These are phyloP conservation scores for Drosophila kanekoi DNA, from an alignment of 2,888 invertebrate species.

Conservation along the genomic window DNA sequence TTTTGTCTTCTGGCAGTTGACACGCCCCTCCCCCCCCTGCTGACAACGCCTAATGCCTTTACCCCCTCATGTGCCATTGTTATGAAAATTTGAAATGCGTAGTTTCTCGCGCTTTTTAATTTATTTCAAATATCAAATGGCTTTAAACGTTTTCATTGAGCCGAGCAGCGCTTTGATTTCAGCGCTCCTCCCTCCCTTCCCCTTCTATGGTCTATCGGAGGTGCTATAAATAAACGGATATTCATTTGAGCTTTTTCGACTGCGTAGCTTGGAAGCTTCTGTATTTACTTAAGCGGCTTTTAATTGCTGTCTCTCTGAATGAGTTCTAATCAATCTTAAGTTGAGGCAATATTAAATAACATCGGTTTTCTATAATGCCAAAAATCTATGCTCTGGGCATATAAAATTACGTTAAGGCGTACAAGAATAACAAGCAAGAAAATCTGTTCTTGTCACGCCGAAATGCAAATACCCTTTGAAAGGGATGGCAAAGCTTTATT, in stretches of 20 bases:
- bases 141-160: slow-evolving; percentile 74
- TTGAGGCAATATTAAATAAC: slow-evolving; percentile 46
- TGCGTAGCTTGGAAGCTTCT: slow-evolving; percentile 71
- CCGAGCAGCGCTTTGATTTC: slow-evolving; percentile 71
- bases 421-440: not conserved
- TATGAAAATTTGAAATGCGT: slow-evolving; percentile 69
- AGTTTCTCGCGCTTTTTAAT: slow-evolving; percentile 70
- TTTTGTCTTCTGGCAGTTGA: slow-evolving; percentile 50
- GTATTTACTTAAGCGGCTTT: slow-evolving; percentile 66
- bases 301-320: slow-evolving; percentile 66
- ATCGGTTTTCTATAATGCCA: slow-evolving; percentile 2
- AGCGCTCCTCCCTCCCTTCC: slow-evolving; percentile 23
- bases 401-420: slow-evolving; percentile 10
- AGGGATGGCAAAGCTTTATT: no score
- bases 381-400: slow-evolving; percentile 14
- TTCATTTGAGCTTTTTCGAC: slow-evolving; percentile 35
- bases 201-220: not conserved
- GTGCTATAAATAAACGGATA: slow-evolving; percentile 56
- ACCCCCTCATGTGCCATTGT: slow-evolving; percentile 38
- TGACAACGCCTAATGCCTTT: not conserved
- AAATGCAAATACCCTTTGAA: no score
- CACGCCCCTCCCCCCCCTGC: slow-evolving; percentile 22
- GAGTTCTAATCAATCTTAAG: slow-evolving; percentile 65
- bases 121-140: slow-evolving; percentile 64
- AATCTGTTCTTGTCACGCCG: no score